phyloP scores from a whole-genome alignment of 1,140 invertebrate genomes.

The Phymorhynchus buccinoides region DNA sequence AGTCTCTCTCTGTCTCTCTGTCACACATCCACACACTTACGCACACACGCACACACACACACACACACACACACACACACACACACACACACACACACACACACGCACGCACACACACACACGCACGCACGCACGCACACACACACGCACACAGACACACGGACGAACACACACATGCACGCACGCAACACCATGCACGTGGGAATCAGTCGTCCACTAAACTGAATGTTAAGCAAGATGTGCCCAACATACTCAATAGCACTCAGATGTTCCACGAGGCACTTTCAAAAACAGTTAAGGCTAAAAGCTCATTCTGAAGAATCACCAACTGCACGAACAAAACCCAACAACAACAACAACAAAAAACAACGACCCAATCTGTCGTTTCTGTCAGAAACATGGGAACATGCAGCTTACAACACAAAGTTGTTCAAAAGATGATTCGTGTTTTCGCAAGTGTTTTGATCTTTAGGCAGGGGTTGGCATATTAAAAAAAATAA shows the following conservation, averaged over 20 bases:
- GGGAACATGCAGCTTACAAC: too few relatives aligned
- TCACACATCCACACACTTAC: not conserved
- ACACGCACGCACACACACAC: conserved; percentile 23
- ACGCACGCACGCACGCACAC: conserved; percentile 20
- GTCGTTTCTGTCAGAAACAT: too few relatives aligned
- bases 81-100: not conserved
- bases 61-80: not conserved
- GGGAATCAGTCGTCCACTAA: too few relatives aligned
- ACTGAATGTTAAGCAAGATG: too few relatives aligned
- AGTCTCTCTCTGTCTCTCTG: not conserved
- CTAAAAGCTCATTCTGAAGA: not conserved
- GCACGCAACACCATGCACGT: not conserved
- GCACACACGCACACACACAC: conserved; percentile 4
- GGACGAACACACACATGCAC: conserved; percentile 21
- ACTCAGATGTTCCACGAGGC: too few relatives aligned
- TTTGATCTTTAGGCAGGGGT: too few relatives aligned
- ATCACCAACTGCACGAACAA: not conserved
- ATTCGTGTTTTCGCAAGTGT: too few relatives aligned
- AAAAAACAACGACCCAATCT: too few relatives aligned
- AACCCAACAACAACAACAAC: not conserved
- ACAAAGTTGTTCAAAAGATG: too few relatives aligned
- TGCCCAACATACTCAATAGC: conserved; percentile 3
- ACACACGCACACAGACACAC: not conserved
- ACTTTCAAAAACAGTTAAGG: not conserved
- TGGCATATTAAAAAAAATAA: too few relatives aligned